These are phyloP conservation scores for Heliangelus exortis DNA, from an alignment of 2,797 vertebrate species.

Conservation along the genomic window DNA sequence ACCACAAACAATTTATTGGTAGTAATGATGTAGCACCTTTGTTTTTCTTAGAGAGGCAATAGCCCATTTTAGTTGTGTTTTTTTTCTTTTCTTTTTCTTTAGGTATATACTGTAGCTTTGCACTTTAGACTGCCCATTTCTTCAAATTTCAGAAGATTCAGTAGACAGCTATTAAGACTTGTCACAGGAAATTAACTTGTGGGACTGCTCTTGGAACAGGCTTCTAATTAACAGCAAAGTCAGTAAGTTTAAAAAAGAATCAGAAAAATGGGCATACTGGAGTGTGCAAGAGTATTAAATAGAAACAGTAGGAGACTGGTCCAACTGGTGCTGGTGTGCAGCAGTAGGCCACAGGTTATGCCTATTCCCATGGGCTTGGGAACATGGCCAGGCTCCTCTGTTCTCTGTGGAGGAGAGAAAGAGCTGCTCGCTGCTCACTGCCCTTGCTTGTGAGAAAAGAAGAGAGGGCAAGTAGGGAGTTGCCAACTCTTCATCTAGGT, in stretches of 20 bases:
- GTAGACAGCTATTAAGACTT: neutral
- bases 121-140: neutral
- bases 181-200: neutral
- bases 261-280: neutral
- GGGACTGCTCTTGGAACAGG: neutral
- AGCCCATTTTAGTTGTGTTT: neutral
- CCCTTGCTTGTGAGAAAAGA: neutral
- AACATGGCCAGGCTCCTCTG: neutral
- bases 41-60: neutral
- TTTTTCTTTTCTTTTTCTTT: neutral
- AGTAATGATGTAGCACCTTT: neutral
- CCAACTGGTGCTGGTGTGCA: neutral
- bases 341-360: accelerated
- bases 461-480: neutral
- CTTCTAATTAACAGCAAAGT: neutral
- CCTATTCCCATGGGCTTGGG: accelerated
- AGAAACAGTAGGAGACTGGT: neutral
- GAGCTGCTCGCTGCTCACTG: neutral
- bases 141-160: neutral
- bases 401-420: neutral
- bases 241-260: neutral
- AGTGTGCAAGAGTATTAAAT: neutral
- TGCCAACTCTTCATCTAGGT: neutral
- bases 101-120: neutral
- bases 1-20: neutral